A percentile compares a stretch with the other conserved stretches of the same genome.
phyloP scores from a whole-genome alignment of 2,797 vertebrate species.

The Phataginus tricuspis region DNA sequence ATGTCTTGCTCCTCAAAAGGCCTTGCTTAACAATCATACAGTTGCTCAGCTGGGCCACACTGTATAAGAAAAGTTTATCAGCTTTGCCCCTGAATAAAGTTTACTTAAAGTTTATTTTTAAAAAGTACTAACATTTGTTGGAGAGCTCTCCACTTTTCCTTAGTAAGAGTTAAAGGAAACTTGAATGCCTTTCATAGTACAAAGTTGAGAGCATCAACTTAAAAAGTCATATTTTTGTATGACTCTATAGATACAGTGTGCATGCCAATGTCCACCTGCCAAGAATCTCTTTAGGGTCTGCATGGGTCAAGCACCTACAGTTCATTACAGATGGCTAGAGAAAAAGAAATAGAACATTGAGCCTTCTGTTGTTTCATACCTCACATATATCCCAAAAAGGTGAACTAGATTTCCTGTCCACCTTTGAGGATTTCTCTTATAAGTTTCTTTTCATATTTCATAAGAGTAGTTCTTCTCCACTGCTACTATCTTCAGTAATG shows the following conservation, averaged over 20 bases:
- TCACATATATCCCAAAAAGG: background rate
- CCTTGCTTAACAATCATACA: background rate
- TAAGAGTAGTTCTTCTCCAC: background rate
- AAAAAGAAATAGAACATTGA: background rate
- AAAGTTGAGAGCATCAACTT: background rate
- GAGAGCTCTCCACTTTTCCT: background rate
- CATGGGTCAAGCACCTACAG: background rate
- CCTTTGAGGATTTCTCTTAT: background rate
- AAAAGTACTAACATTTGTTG: background rate
- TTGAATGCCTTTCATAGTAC: background rate
- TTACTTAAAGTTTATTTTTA: slow-evolving; percentile 48
- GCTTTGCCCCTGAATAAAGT: background rate
- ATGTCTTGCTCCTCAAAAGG: background rate
- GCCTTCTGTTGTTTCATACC: background rate
- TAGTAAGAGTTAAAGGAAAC: slow-evolving; percentile 22
- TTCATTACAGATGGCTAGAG: background rate
- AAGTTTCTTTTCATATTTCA: background rate
- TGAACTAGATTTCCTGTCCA: background rate
- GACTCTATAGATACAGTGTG: background rate
- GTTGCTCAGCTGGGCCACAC: background rate
- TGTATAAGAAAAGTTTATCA: background rate
- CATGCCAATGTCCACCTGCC: background rate
- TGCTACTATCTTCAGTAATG: background rate
- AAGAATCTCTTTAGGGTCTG: background rate
- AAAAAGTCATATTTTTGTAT: background rate